Evolutionary conservation across 2,113 vertebrate genomes (phyloP), one percentile per base, ranked within the genome.

Genomic region (Prinia subflava): DNA sequence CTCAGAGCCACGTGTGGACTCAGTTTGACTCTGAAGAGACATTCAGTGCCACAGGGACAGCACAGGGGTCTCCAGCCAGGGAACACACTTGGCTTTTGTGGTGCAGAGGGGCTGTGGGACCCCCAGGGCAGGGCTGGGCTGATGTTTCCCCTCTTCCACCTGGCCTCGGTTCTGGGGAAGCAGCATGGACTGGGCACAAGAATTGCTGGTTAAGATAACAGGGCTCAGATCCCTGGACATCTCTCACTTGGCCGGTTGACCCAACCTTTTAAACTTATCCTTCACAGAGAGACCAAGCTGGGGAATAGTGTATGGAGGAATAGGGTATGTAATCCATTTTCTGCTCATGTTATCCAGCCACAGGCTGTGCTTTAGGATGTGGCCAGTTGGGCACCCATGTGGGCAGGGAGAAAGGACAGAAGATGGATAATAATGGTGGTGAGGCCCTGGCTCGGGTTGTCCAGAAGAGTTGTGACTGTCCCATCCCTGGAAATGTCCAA

Each of bases 181-280:
- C 16, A 37, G 35, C 3, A 18, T 4, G 11, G 41, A 23, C 56
- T 18, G 49, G 8, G 39, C 15, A 56, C 9, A 16, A 33, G 53
- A 20, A 16, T 30, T 0, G 0, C 59, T 37, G 46, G n/a, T 70
- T 44, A n/a, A 25, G 11, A 30, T 41, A 21, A 31, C 0, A 4
- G 23, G 8, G n/a, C n/a, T 70, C 68, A 39, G 28, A 59, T 44
- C 23, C 35, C 23, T 39, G 62, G 56, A 47, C 15, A 6, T 52
- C 67, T 90, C 62, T 21, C 22, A 2, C 12, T 63, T 11, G 25
- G 11, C 0, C 2, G 10, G 21, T 5, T 80, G 49, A 80, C 35
- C 49, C 16, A 2, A 47, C 20, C 59, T 31, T 80, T 73, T 60
- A 35, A 28, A 27, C 2, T 1, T 77, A 24, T 20, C 24, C 11